A percentile compares a stretch with the other conserved stretches of the same genome.
These are phyloP conservation scores for Brenthis daphne DNA, from an alignment of 2,888 invertebrate species.

Conservation along the genomic window DNA sequence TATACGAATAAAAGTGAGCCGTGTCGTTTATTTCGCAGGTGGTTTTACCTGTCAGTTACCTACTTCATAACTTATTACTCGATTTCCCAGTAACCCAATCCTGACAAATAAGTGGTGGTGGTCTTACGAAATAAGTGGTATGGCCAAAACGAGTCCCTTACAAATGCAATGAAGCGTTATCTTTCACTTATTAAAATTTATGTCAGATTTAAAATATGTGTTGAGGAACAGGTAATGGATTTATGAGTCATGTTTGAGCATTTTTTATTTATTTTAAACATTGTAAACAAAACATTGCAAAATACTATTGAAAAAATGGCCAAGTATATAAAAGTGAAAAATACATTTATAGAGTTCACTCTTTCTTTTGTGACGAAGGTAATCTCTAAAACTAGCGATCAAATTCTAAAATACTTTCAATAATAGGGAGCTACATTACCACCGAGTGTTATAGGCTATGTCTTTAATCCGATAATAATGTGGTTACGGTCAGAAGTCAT, in stretches of 20 bases:
- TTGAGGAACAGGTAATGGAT: neutral
- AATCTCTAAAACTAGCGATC: too few relatives aligned
- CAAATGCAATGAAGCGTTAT: conserved; percentile 12
- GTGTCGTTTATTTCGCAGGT: conserved; percentile 39
- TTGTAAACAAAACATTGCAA: too few relatives aligned
- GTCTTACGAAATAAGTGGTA: neutral
- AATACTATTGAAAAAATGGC: too few relatives aligned
- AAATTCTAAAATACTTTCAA: too few relatives aligned
- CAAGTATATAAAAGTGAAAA: too few relatives aligned
- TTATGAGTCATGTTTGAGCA: neutral
- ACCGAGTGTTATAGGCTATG: too few relatives aligned
- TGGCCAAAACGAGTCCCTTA: neutral
- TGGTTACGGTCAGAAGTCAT: too few relatives aligned
- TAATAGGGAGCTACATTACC: too few relatives aligned
- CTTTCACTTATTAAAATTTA: conserved; percentile 14
- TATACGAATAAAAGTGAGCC: conserved; percentile 31
- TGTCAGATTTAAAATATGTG: conserved; percentile 11
- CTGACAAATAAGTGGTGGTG: neutral
- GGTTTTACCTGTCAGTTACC: conserved; percentile 35
- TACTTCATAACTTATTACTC: conserved; percentile 26
- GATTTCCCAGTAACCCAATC: conserved; percentile 13
- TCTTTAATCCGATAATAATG: too few relatives aligned
- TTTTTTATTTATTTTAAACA: too few relatives aligned
- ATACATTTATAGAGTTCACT: too few relatives aligned
- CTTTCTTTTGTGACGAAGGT: too few relatives aligned